Evolutionary conservation across 2,113 vertebrate genomes (phyloP).

Genomic region (Equus quagga): DNA sequence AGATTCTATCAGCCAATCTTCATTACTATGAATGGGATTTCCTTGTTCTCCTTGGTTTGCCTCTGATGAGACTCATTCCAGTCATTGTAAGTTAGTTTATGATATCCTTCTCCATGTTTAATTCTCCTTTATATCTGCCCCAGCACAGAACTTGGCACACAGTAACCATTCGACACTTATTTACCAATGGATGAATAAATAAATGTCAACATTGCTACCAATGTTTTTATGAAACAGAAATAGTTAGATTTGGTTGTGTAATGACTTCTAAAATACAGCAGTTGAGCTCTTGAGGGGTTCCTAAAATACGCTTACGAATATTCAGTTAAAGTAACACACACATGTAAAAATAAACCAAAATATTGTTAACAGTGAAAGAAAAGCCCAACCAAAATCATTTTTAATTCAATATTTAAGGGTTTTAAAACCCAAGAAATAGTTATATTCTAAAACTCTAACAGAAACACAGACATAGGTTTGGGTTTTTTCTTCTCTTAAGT

Average conservation of each 20-base stretch:
- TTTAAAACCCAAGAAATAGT: conserved; percentile 1
- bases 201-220: not conserved
- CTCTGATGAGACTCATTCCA: conserved; percentile 20
- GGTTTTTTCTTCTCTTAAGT: not conserved
- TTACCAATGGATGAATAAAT: not conserved
- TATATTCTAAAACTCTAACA: not conserved
- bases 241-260: not conserved
- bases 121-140: not conserved
- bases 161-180: not conserved
- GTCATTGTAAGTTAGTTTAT: not conserved
- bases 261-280: conserved; percentile 3
- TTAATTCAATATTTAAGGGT: conserved; percentile 6
- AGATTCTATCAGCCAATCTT: conserved; percentile 13
- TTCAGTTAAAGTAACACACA: not conserved
- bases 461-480: not conserved
- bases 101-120: not conserved
- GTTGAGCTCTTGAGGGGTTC: not conserved
- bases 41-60: not conserved
- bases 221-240: conserved; percentile 16
- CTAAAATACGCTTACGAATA: not conserved
- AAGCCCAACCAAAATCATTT: not conserved
- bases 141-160: not conserved
- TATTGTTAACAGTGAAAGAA: not conserved
- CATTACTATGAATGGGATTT: conserved; percentile 14
- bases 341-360: conserved; percentile 11